A percentile compares a stretch with the other conserved stretches of the same genome.
Evolutionary conservation across 2,797 vertebrate genomes (phyloP).

Genomic region (Falco berigora): DNA sequence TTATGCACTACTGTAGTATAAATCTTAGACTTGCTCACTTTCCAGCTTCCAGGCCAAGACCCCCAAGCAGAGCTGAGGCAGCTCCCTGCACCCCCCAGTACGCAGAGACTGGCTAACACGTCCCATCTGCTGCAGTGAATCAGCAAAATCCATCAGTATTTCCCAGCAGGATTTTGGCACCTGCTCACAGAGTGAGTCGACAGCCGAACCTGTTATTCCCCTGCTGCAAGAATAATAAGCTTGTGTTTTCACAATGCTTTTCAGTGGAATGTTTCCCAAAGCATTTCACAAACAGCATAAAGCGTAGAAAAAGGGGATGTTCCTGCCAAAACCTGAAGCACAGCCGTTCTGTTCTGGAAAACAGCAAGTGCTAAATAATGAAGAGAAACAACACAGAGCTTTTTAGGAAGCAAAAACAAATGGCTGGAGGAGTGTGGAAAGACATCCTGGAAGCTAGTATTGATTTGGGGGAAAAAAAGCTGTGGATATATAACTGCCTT

Average conservation of each 20-base stretch:
- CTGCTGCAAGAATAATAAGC: conserved; percentile 47
- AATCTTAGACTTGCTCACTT: not conserved
- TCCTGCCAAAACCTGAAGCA: conserved; percentile 56
- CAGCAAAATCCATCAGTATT: conserved; percentile 55
- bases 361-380: conserved; percentile 37
- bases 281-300: conserved; percentile 41
- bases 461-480: not conserved
- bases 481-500: not conserved
- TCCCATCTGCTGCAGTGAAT: conserved; percentile 29
- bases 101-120: not conserved
- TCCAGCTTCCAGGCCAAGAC: not conserved
- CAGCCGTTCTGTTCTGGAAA: conserved; percentile 42
- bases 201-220: conserved; percentile 55
- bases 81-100: not conserved
- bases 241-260: conserved; percentile 22
- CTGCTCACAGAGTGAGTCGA: conserved; percentile 7
- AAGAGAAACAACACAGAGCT: conserved; percentile 11
- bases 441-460: conserved; percentile 4
- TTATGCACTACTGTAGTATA: not conserved
- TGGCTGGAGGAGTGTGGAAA: not conserved
- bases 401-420: conserved; percentile 53
- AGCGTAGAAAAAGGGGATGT: not conserved
- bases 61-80: not conserved
- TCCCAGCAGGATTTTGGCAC: conserved; percentile 46
- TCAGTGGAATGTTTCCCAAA: conserved; percentile 49